These are phyloP conservation scores for Machaerirhynchus nigripectus DNA, from an alignment of 2,113 vertebrate species.

Conservation along the genomic window DNA sequence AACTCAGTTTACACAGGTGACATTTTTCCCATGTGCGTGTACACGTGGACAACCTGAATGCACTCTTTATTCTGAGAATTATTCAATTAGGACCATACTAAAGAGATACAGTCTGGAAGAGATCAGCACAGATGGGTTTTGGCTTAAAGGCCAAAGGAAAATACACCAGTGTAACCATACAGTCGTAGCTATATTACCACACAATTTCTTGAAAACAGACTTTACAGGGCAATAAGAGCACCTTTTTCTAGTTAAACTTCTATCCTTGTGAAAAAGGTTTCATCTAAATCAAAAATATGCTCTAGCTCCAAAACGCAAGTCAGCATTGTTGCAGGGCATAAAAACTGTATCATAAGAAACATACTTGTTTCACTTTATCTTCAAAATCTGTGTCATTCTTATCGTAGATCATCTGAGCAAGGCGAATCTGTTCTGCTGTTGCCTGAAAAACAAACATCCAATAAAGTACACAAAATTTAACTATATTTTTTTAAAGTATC, in stretches of 20 bases:
- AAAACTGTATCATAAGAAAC: constrained; percentile 1
- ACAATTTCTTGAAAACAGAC: neutral
- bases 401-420: constrained; percentile 95
- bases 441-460: constrained; percentile 76
- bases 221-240: neutral
- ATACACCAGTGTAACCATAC: neutral
- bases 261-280: neutral
- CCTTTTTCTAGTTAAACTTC: neutral
- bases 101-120: neutral
- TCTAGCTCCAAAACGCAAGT: neutral
- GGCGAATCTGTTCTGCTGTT: constrained; percentile 97
- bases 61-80: neutral
- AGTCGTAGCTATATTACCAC: neutral
- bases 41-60: neutral
- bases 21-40: neutral
- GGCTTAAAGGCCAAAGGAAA: neutral
- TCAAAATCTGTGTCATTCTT: constrained; percentile 96
- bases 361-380: constrained; percentile 94
- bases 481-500: neutral
- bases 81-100: neutral
- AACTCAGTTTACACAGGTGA: neutral
- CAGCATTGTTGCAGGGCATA: neutral
- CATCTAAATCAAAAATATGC: neutral
- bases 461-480: neutral
- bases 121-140: neutral